phyloP scores from a whole-genome alignment of 2,797 vertebrate species.

The Threskiornis aethiopicus region DNA sequence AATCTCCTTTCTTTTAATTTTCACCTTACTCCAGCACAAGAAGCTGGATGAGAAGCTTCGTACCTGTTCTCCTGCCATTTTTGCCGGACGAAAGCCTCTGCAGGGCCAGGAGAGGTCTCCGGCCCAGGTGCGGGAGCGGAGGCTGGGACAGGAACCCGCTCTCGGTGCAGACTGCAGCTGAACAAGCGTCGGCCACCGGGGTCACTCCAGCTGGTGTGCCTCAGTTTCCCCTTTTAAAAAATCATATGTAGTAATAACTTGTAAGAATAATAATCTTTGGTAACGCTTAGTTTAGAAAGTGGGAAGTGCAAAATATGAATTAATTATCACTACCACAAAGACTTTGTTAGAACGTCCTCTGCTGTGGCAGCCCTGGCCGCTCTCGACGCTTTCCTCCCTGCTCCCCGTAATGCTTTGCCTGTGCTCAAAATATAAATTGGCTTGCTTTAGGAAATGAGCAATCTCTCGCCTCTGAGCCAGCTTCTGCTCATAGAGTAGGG shows the following conservation, averaged over 20 bases:
- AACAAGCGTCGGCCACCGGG: neutral
- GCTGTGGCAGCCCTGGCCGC: neutral
- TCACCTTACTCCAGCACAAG: neutral
- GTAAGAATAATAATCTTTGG: neutral
- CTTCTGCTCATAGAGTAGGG: neutral
- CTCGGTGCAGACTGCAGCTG: neutral
- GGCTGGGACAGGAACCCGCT: neutral
- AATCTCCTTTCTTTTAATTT: neutral
- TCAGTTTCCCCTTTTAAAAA: neutral
- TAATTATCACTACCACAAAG: neutral
- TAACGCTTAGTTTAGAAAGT: fast-evolving
- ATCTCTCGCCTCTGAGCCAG: neutral
- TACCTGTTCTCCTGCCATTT: neutral
- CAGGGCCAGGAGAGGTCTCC: neutral
- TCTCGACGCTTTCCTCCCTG: neutral
- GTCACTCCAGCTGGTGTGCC: fast-evolving
- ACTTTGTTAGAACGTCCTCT: neutral
- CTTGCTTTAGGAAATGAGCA: neutral
- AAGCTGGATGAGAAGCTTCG: neutral
- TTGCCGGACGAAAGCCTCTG: neutral
- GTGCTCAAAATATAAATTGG: neutral
- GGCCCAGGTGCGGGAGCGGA: neutral
- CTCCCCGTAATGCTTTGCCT: neutral
- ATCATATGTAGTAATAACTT: fast-evolving
- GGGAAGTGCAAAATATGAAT: neutral